Percentiles rank a stretch among this genome's conserved stretches.
Evolutionary conservation across 2,113 vertebrate genomes (phyloP).

Genomic region (Phaethon lepturus): DNA sequence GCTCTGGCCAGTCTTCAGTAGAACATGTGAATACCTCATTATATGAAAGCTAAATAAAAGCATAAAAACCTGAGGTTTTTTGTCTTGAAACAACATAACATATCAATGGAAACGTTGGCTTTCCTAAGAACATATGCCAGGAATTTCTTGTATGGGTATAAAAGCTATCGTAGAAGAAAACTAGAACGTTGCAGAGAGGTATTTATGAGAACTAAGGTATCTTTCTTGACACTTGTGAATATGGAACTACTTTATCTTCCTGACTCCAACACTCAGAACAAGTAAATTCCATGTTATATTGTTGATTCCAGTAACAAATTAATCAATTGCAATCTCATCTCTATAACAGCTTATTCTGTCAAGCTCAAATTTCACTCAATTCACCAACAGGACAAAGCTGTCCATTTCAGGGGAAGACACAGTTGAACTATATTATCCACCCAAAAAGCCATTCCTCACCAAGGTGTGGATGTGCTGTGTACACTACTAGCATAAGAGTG

Average conservation of each 20-base stretch:
- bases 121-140: not conserved
- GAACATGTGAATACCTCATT: not conserved
- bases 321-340: slow-evolving; percentile 39
- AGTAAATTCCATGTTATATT: not conserved
- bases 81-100: not conserved
- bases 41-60: not conserved
- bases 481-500: not conserved
- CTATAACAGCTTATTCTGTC: not conserved
- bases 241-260: not conserved
- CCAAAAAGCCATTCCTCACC: not conserved
- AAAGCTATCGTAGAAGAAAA: not conserved
- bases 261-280: not conserved
- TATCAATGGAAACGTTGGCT: not conserved
- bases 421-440: not conserved
- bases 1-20: not conserved
- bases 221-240: not conserved
- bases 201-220: not conserved
- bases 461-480: not conserved
- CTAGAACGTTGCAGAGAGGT: rapidly evolving
- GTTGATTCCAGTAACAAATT: slow-evolving; percentile 38
- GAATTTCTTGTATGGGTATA: not conserved
- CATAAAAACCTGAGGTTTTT: not conserved
- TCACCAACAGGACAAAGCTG: not conserved
- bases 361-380: slow-evolving; percentile 16
- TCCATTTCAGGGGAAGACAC: not conserved